These are phyloP conservation scores for Leptinotarsa undecemlineata DNA, from an alignment of 1,140 invertebrate species.

Conservation along the genomic window DNA sequence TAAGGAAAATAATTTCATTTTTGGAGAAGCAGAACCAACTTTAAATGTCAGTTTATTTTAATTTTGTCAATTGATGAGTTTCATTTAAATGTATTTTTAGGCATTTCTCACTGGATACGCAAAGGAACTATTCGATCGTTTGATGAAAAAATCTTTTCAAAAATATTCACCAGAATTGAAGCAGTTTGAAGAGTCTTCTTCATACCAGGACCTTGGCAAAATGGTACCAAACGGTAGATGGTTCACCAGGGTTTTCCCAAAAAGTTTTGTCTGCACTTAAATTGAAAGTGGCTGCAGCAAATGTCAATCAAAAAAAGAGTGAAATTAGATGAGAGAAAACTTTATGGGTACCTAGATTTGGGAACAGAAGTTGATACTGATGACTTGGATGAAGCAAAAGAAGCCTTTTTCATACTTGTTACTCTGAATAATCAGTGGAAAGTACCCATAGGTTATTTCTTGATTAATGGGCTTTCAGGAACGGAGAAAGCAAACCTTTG, in stretches of 20 bases:
- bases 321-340: conserved; percentile 44
- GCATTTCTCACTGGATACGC: neutral
- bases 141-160: neutral
- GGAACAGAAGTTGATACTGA: conserved; percentile 44
- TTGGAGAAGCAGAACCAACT: too few species aligned
- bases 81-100: neutral
- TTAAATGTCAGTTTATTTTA: too few species aligned
- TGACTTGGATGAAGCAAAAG: conserved; percentile 44
- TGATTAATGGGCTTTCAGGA: neutral
- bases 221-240: neutral
- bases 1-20: too few species aligned
- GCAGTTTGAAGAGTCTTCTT: neutral
- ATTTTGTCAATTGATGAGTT: too few species aligned
- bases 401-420: conserved; percentile 32
- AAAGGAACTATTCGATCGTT: neutral
- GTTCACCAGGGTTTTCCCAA: neutral
- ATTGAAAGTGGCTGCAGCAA: neutral
- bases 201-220: neutral
- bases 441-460: neutral
- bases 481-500: neutral
- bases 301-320: conserved; percentile 46
- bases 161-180: neutral
- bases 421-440: neutral
- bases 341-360: conserved; percentile 46
- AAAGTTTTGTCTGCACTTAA: neutral